Evolutionary conservation across 2,113 vertebrate genomes (phyloP).

Genomic region (Nestor notabilis): DNA sequence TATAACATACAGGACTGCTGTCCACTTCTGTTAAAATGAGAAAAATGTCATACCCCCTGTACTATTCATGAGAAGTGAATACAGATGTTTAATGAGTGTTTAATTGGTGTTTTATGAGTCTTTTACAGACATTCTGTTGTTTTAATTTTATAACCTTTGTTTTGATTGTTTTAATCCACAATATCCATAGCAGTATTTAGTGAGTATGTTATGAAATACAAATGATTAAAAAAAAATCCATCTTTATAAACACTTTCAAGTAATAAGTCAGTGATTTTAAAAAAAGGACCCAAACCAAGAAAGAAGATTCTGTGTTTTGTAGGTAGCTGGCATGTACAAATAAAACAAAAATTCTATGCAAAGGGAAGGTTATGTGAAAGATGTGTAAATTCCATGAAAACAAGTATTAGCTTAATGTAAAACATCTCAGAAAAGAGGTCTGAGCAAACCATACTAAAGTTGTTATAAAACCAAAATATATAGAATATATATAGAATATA

Average conservation of each 20-base stretch:
- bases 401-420: neutral
- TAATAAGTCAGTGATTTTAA: neutral
- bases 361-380: neutral
- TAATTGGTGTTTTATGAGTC: neutral
- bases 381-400: neutral
- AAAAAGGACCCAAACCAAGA: neutral
- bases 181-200: neutral
- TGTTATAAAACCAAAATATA: neutral
- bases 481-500: neutral
- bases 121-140: neutral
- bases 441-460: neutral
- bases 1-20: neutral
- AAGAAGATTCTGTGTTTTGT: neutral
- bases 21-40: neutral
- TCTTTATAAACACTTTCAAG: neutral
- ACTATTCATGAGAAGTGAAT: neutral
- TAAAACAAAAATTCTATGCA: neutral
- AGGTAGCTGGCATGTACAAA: neutral
- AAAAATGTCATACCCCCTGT: neutral
- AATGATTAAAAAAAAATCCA: neutral
- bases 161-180: neutral
- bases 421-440: neutral
- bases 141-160: neutral
- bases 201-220: neutral
- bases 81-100: neutral